Evolutionary conservation across 2,797 vertebrate genomes (phyloP).

Genomic region (Crax fasciolata): DNA sequence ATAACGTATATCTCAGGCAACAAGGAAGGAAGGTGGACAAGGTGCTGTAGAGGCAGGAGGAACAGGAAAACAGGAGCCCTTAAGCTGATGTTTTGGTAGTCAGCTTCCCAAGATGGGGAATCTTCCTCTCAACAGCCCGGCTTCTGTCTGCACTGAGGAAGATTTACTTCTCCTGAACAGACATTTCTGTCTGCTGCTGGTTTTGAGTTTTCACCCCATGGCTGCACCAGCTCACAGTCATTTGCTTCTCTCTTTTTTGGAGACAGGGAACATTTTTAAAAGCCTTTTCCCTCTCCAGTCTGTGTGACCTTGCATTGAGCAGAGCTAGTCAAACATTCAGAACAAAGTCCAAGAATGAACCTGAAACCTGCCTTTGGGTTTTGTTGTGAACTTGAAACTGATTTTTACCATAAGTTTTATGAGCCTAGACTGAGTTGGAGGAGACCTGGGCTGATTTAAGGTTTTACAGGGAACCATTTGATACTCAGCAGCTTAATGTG

Average conservation of each 20-base stretch:
- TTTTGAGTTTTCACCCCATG: not conserved
- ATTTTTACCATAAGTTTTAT: slow-evolving; percentile 54
- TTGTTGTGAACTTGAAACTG: slow-evolving; percentile 59
- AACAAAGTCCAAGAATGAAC: slow-evolving; percentile 49
- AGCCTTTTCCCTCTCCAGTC: not conserved
- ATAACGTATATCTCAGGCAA: not conserved
- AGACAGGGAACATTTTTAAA: not conserved
- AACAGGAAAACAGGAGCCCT: not conserved
- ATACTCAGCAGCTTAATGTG: slow-evolving; percentile 49
- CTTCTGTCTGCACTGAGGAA: not conserved
- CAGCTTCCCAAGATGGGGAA: not conserved
- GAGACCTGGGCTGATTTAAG: slow-evolving; percentile 52
- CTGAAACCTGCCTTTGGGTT: slow-evolving; percentile 62
- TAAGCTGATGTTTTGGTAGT: not conserved
- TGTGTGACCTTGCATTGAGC: slow-evolving; percentile 43
- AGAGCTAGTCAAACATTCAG: slow-evolving; percentile 39
- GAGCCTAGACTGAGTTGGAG: slow-evolving; percentile 44
- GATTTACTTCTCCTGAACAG: not conserved
- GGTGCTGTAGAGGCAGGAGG: not conserved
- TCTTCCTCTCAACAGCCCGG: not conserved
- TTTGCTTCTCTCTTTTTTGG: not conserved
- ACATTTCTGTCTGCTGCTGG: not conserved
- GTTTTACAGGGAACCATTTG: slow-evolving; percentile 66
- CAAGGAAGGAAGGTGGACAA: not conserved
- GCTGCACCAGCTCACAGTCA: not conserved